These are phyloP conservation scores for Scotopteryx bipunctaria DNA, from an alignment of 2,888 invertebrate species.

Conservation along the genomic window DNA sequence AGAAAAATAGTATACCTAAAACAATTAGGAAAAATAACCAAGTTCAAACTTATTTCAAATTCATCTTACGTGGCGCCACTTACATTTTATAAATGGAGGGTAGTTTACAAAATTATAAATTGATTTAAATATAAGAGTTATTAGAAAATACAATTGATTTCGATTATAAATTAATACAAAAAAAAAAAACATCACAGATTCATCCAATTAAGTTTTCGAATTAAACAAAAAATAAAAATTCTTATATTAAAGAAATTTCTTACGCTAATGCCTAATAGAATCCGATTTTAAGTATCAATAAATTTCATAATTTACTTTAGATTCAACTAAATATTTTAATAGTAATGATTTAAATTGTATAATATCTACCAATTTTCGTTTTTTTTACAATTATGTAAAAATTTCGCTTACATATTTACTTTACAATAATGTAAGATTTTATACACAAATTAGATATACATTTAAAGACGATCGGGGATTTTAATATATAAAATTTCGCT, in stretches of 20 bases:
- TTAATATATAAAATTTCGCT: no score
- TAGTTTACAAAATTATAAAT: not conserved
- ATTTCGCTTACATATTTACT: no score
- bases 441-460: not conserved
- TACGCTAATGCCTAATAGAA: not conserved
- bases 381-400: not conserved
- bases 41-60: no score
- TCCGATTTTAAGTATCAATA: constrained; percentile 15
- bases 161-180: not conserved
- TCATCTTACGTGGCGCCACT: no score
- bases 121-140: not conserved
- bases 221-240: not conserved
- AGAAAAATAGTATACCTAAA: no score
- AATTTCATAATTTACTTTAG: not conserved
- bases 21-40: no score
- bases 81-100: no score
- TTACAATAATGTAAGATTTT: not conserved
- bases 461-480: not conserved
- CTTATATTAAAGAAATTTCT: not conserved
- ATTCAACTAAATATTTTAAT: not conserved
- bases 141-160: not conserved
- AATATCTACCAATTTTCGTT: not conserved
- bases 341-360: not conserved
- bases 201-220: constrained; percentile 12
- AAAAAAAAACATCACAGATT: constrained; percentile 23